Evolutionary conservation across 2,113 vertebrate genomes (phyloP), one percentile per base, ranked within the genome.

Genomic region (Elaphurus davidianus): DNA sequence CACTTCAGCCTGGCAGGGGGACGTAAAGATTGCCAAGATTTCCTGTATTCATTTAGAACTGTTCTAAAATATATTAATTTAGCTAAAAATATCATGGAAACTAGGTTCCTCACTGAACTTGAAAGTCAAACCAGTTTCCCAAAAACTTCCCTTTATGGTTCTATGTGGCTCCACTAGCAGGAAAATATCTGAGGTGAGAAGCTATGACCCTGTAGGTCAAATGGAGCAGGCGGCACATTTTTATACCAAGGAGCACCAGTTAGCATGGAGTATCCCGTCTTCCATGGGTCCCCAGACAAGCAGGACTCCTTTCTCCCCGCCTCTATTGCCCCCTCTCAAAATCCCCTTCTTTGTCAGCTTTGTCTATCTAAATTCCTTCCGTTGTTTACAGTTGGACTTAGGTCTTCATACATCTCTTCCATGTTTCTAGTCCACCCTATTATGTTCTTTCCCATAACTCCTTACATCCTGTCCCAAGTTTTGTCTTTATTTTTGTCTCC

Each of bases 71-170:
- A 83, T 14, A 62, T 88, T 57, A 93, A 55, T 76, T n/a, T 91
- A 86, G n/a, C 83, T 94, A 62, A 94, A 94, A 95, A 71, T 85
- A 6, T 94, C 67, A 40, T 90, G 57, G 71, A 93, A 91, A 83
- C 11, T 57, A 88, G 76, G 64, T 47, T 94, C 5, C 33, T 91
- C 55, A 47, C 87, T 76, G 62, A 25, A 79, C 67, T 67, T 90
- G 47, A 88, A 90, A 97, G 28, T 78, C 57, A 90, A 81, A 76
- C 30, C 10, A 36, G 3, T 88, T 97, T 95, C 64, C 71, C 27
- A 9, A 7, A 86, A 82, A 15, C 71, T 59, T 96, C 27, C n/a
- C 86, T 91, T 90, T 92, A 12, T 94, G 36, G 40, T 50, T 95
- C 33, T 74, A 0, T 71, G 33, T 74, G 52, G 36, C 50, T 93